These are phyloP conservation scores for Ptiloglossa arizonensis DNA, from an alignment of 1,140 invertebrate genomes.

Conservation along the genomic window DNA sequence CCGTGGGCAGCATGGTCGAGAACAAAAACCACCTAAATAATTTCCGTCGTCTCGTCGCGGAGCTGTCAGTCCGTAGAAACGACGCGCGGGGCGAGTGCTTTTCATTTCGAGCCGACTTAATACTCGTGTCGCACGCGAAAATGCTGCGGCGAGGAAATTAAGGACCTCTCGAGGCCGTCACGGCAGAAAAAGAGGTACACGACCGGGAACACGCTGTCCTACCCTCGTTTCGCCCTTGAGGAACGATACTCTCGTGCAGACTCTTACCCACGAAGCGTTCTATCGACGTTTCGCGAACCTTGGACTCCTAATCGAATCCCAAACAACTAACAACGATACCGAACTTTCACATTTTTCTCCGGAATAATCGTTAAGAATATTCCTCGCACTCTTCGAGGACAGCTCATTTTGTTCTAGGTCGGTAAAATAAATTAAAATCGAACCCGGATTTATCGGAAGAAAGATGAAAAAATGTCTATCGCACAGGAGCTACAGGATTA, in stretches of 20 bases:
- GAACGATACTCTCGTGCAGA: slow-evolving; percentile 34
- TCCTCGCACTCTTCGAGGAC: too few relatives aligned
- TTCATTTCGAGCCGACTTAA: slow-evolving; percentile 63
- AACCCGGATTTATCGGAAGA: too few relatives aligned
- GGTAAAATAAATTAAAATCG: too few relatives aligned
- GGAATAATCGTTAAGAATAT: too few relatives aligned
- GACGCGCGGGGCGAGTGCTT: slow-evolving; percentile 57
- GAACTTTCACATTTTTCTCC: too few relatives aligned
- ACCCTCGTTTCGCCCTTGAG: slow-evolving; percentile 45
- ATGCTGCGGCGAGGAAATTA: slow-evolving; percentile 64
- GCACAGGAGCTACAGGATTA: too few relatives aligned
- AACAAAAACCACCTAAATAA: slow-evolving; percentile 70
- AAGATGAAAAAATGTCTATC: too few relatives aligned
- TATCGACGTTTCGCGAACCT: too few relatives aligned
- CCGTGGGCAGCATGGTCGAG: slow-evolving; percentile 31
- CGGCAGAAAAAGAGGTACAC: slow-evolving; percentile 46
- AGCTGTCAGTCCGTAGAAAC: slow-evolving; percentile 31
- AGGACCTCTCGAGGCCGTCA: slow-evolving; percentile 66
- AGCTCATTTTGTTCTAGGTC: too few relatives aligned
- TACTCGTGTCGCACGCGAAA: slow-evolving; percentile 69
- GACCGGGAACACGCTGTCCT: slow-evolving; percentile 48
- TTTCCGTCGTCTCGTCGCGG: slow-evolving; percentile 41
- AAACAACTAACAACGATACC: too few relatives aligned
- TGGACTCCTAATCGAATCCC: too few relatives aligned
- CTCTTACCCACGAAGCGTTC: too few relatives aligned